Evolutionary conservation across 2,888 invertebrate genomes (phyloP), one percentile per base, ranked within the genome.

Genomic region (Drosophila subquinaria): DNA sequence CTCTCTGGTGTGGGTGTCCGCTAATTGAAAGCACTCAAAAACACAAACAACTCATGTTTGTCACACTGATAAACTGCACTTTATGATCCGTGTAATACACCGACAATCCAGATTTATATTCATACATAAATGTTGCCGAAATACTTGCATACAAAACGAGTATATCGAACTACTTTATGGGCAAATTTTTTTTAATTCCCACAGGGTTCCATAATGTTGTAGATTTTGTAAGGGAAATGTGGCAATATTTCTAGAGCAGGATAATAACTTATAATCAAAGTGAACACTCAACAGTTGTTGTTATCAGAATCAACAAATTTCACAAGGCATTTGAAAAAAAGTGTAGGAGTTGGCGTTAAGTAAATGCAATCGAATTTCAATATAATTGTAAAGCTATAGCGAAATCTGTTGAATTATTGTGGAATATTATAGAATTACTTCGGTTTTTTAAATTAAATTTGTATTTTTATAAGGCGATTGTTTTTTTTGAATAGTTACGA

Each of bases 21-120:
- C 77, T 80, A 77, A 80, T 80, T 77, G 80, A 79, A 79, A 64
- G 79, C 79, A 77, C 77, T 80, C 77, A 80, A 77, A 62, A 60
- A 55, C 53, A 47, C 53, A 64, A 63, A 76, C 59, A 74, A 64
- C 56, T 69, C 74, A 78, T 67, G 70, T 63, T 70, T 61, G 35
- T 62, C 38, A 59, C 60, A 50, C 65, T 48, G 80, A 79, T 80
- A 79, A 80, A 66, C 63, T 36, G 52, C 65, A 80, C 60, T 79
- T 79, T 80, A 79, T 62, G 71, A 50, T 23, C 64, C 36, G 36
- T 63, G 65, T 73, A 69, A 76, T 48, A 50, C 20, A 35, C 48
- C 38, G 8, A 10, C 76, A 45, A 60, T 68, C 48, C 55, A 65
- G 57, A 65, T 78, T 71, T 59, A 38, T 65, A 47, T 51, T n/a